Evolutionary conservation across 2,797 vertebrate genomes (phyloP).

Genomic region (Gymnothorax reevesii): DNA sequence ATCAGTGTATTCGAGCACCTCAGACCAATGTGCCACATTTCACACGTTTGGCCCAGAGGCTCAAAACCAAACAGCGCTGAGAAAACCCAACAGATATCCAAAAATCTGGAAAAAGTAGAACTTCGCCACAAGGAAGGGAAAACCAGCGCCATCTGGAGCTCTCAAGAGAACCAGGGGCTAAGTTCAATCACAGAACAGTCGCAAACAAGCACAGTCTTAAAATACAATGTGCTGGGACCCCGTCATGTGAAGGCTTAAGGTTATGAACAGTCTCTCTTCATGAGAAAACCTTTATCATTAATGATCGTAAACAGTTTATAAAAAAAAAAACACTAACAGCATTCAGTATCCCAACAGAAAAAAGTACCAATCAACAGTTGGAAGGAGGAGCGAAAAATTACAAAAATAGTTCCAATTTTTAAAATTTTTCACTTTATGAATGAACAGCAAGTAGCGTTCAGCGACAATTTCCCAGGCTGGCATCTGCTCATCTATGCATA

Average conservation of each 20-base stretch:
- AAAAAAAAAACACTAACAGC: neutral
- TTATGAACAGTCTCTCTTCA: neutral
- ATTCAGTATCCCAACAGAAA: neutral
- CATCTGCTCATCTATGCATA: no score
- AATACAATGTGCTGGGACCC: neutral
- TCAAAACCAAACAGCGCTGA: constrained; percentile 1
- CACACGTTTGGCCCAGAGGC: neutral
- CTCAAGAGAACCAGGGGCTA: no score
- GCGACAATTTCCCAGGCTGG: neutral
- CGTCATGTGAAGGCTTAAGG: neutral
- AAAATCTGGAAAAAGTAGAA: neutral
- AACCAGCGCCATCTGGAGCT: neutral
- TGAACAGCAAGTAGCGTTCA: neutral
- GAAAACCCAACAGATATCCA: neutral
- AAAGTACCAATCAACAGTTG: neutral
- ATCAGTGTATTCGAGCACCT: neutral
- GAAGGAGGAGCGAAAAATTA: neutral
- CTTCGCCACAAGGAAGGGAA: neutral
- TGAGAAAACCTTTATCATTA: neutral
- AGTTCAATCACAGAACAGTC: no score
- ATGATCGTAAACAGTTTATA: neutral
- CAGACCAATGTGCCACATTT: neutral
- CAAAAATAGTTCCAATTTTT: neutral
- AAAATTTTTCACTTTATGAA: neutral
- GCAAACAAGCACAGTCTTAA: neutral